These are phyloP conservation scores for Caenorhabditis sp. DNA, from an alignment of 2,888 invertebrate genomes.

Conservation along the genomic window DNA sequence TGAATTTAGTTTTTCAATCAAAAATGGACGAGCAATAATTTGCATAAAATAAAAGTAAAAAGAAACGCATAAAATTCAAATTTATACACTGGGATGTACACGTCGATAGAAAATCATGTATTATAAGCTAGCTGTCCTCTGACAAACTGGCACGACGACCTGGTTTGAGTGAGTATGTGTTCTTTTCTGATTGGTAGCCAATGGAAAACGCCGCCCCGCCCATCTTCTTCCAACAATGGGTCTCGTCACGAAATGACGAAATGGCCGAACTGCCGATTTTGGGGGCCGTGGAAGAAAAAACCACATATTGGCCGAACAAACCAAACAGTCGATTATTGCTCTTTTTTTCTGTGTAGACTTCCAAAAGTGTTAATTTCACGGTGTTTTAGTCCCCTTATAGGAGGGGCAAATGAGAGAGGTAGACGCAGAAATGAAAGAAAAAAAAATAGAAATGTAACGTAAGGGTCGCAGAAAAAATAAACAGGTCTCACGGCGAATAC, in stretches of 20 bases:
- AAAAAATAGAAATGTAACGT: no score
- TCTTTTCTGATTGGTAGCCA: conserved; percentile 21
- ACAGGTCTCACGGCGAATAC: no score
- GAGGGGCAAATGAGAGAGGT: no score
- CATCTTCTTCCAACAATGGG: conserved; percentile 15
- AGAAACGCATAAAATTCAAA: background rate
- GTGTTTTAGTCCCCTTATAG: background rate
- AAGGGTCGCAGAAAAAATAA: no score
- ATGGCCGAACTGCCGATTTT: conserved; percentile 15
- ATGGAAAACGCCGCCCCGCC: background rate
- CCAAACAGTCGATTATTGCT: background rate
- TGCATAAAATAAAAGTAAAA: background rate
- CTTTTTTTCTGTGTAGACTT: background rate
- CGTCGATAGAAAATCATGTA: background rate
- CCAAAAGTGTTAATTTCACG: background rate
- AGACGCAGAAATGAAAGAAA: no score
- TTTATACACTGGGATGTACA: background rate
- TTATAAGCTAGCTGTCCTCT: conserved; percentile 1
- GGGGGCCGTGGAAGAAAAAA: conserved; percentile 1
- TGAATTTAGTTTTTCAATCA: background rate
- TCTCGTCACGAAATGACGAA: conserved; percentile 26
- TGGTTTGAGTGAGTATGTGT: conserved; percentile 16
- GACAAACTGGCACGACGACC: conserved; percentile 13
- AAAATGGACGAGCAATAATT: background rate
- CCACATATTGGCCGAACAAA: background rate